These are phyloP conservation scores for Vanessa tameamea DNA, from an alignment of 1,140 invertebrate species.

Conservation along the genomic window DNA sequence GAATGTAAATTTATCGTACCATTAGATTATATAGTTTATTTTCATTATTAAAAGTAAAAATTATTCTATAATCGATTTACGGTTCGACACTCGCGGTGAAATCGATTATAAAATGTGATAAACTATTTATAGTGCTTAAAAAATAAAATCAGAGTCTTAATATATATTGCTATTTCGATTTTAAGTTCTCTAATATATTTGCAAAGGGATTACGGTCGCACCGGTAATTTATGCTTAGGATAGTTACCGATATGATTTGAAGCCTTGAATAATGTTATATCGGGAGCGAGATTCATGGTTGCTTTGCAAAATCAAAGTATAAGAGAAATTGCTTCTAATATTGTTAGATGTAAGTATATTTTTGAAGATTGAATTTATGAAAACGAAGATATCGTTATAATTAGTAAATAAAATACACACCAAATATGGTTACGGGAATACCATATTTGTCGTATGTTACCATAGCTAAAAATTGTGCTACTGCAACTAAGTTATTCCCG, in stretches of 20 bases:
- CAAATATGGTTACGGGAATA: slow-evolving; percentile 24
- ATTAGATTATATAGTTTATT: no score
- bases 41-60: no score
- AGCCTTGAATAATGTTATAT: no score
- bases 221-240: neutral
- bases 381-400: neutral
- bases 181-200: neutral
- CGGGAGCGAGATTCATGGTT: neutral
- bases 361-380: no score
- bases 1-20: no score
- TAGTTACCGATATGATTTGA: neutral
- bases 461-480: slow-evolving; percentile 22
- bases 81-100: no score
- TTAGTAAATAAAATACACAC: slow-evolving; percentile 15
- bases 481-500: slow-evolving; percentile 12
- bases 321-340: no score
- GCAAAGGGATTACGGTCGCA: neutral
- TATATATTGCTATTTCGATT: neutral
- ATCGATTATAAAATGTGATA: no score
- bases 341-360: no score
- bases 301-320: no score
- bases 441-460: slow-evolving; percentile 20
- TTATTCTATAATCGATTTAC: no score
- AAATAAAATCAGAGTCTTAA: neutral
- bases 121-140: no score